phyloP scores from a whole-genome alignment of 1,140 invertebrate genomes.

The Thalassaphorura encarpata region DNA sequence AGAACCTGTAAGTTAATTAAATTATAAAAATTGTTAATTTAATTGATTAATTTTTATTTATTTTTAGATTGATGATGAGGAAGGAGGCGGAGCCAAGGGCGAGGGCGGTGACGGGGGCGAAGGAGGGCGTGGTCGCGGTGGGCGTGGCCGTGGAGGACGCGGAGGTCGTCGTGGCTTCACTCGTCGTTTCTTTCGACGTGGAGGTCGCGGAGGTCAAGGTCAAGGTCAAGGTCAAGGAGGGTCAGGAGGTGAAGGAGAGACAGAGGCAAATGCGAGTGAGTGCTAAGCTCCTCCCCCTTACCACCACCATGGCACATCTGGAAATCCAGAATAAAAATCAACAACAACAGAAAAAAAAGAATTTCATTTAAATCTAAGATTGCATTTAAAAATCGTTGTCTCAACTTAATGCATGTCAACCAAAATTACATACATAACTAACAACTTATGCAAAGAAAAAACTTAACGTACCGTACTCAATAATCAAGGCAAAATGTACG shows the following conservation, averaged over 20 bases:
- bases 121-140: conserved; percentile 31
- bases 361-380: no score
- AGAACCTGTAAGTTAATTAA: conserved; percentile 13
- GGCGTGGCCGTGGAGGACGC: conserved; percentile 34
- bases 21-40: conserved; percentile 5
- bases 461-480: no score
- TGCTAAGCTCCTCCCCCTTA: no score
- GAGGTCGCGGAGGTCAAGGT: conserved; percentile 13
- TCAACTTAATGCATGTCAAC: no score
- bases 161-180: conserved; percentile 41
- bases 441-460: no score
- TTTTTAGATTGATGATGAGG: conserved; percentile 36
- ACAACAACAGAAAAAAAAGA: no score
- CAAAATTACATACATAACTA: no score
- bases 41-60: conserved; percentile 4
- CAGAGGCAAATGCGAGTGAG: no score
- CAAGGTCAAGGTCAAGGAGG: conserved; percentile 1
- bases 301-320: no score
- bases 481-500: no score
- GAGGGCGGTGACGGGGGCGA: conserved; percentile 35
- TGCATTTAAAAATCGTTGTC: no score
- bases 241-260: conserved; percentile 2
- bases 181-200: conserved; percentile 53
- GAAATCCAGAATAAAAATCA: no score
- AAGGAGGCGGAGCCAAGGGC: conserved; percentile 33